Base-by-base conservation (phyloP, 2,797 vertebrate genomes). In the Microctenopoma steveboyesi region DNA sequence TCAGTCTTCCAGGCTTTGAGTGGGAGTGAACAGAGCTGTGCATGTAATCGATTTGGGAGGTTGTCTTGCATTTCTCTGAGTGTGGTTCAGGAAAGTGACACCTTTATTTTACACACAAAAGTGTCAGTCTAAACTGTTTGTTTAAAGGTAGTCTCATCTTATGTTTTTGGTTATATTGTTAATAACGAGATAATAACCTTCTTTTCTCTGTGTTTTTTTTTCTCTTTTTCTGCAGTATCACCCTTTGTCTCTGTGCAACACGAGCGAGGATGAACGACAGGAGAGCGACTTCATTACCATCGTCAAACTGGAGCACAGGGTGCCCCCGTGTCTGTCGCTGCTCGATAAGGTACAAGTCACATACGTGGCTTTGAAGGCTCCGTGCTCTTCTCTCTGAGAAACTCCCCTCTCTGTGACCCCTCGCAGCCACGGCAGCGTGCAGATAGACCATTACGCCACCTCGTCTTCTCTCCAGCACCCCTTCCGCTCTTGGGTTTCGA, bases 181-280 rank as follows among this genome's bases (percentile, higher is more conserved):
- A 22, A 22, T 22, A 22, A 22, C 22, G 22, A 22, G 22, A 22
- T 22, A 2, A 22, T 22, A 22, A 22, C 18, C 12, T 18, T 11
- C 10, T 54, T 14, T 30, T 8, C 28, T 69, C 12, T 33, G 30
- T 33, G 30, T 58, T 25, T 46, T 30, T 30, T 65, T 11, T 64
- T 16, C 9, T 60, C 0, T 55, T 16, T 50, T 69, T 37, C 69
- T 48, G 66, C 93, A 99, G 97, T 99, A 96, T 86, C 98, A 99
- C 88, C 98, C 98, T 0, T 82, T 99, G 70, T 98, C 95, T 87
- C 93, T 99, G 87, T 99, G 98, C 92, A 99, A 99, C 88, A 96
- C 96, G 76, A 99, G 98, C 1, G 97, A 99, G 61, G 97, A 99
- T 65, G 97, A 99, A 35, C 95, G 95, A 45, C 95, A 95, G 2